phyloP scores from a whole-genome alignment of 2,113 vertebrate genomes.

The Eidolon helvum region DNA sequence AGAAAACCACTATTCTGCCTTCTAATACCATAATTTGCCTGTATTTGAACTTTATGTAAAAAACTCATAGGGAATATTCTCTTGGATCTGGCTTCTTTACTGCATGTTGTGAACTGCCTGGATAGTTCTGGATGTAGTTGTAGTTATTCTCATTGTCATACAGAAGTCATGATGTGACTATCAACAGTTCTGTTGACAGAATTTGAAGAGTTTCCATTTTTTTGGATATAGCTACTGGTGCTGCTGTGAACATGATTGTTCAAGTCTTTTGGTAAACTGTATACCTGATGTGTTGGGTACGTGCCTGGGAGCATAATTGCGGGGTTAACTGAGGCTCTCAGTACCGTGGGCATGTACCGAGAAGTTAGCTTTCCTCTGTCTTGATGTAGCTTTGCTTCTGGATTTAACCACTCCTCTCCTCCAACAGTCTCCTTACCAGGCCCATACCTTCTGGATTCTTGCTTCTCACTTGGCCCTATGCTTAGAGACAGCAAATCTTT shows the following conservation, averaged over 20 bases:
- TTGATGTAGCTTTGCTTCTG: constrained; percentile 12
- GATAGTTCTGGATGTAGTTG: neutral
- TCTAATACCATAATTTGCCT: neutral
- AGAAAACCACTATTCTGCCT: neutral
- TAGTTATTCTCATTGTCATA: neutral
- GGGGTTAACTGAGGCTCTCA: neutral
- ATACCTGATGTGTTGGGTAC: neutral
- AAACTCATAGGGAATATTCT: neutral
- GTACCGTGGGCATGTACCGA: neutral
- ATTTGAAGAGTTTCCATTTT: neutral
- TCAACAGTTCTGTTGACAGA: neutral
- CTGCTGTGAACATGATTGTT: neutral
- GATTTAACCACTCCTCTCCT: neutral
- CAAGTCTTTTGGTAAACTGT: neutral
- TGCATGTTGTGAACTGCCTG: neutral
- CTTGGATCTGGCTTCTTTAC: neutral
- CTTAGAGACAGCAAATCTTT: neutral
- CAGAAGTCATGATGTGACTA: neutral
- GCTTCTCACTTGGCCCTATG: neutral
- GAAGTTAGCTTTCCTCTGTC: neutral
- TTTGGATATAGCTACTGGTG: neutral
- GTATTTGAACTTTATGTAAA: neutral
- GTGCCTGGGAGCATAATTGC: neutral
- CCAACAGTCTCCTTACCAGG: neutral
- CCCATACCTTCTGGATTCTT: neutral